Base-by-base conservation (phyloP, 2,888 invertebrate species). In the Euplexia lucipara region DNA sequence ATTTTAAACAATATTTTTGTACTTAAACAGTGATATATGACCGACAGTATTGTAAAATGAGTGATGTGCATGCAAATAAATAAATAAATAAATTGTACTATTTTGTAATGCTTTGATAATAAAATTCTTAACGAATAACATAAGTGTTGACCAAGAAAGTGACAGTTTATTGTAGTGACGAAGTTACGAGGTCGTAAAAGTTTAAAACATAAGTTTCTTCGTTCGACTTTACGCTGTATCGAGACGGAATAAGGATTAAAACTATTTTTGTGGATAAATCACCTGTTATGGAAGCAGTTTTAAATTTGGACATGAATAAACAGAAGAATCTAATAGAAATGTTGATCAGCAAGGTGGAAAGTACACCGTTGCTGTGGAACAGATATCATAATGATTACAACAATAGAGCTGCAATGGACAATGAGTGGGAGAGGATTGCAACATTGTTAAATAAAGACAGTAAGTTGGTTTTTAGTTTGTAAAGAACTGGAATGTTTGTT, bases 331-430 rank as follows among this genome's bases (percentile, higher is more conserved):
- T 64, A 6, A 72, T 58, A 41, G 65, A 80, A 52, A 47, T 6
- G 0, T 64, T 86, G 26, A 85, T 86, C 20, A 49, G 14, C 3
- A 79, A 84, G 66, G 81, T 86, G 6, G 64, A 61, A 3, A 74
- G 61, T 10, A 72, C 80, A 8, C 82, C 83, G 3, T 22, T 79
- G 10, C 10, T 86, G 22, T 86, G 86, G 86, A 71, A 86, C 7
- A 79, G 65, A 56, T 67, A 58, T 16, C 53, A 81, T 12, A 72
- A 75, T 1, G 41, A 69, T n/a, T 78, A 81, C 30, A 69, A 73
- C 6, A 81, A 75, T 22, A 59, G 83, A 9, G 5, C 35, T 0
- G 66, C 70, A 0, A 72, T 78, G 57, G 77, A 79, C 9, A 14
- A 18, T 0, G 80, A 82, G 10, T 85, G 85, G 85, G 62, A 62